Evolutionary conservation across 2,113 vertebrate genomes (phyloP), one percentile per base, ranked within the genome.

Genomic region (Neoarius graeffei): DNA sequence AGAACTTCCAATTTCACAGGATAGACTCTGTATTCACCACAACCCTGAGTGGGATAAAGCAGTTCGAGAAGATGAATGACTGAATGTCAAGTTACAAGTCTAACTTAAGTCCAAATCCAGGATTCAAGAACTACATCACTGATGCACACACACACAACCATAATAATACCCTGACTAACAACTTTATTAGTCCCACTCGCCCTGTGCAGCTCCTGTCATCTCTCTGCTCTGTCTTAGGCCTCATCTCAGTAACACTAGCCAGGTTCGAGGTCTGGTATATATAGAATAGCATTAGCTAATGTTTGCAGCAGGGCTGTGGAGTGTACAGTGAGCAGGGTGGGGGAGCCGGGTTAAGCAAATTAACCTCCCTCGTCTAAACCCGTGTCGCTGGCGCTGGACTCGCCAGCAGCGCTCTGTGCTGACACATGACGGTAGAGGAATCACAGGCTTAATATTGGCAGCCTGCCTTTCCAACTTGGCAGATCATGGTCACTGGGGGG

Each of bases 381-480:
- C 82, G 64, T 52, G 54, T 87, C 64, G 66, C 81, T 86, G 60
- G 85, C 88, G 76, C 42, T 84, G 86, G 88, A 84, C 86, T 76
- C 79, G 88, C 86, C 86, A 91, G 92, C 88, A 88, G 92, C 89
- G 93, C 89, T 93, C 92, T 89, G 79, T n/a, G 84, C 89, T 69
- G 91, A 93, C 93, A 94, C 92, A 94, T 93, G 94, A 94, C 92
- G 91, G 91, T 93, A 94, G 91, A 93, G 94, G 91, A 94, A 93
- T 94, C 93, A 92, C 91, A 93, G 89, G 90, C 93, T 89, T 92
- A 94, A 92, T 91, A 91, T 94, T 96, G 95, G 95, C 95, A 96
- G 93, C 82, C 92, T 95, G 95, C 95, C 95, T 90, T 86, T 92
- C 90, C 42, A 88, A 95, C 94, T 95, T 95, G 95, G 95, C 95